phyloP scores from a whole-genome alignment of 2,888 invertebrate genomes.

The Polymixis lichenea region DNA sequence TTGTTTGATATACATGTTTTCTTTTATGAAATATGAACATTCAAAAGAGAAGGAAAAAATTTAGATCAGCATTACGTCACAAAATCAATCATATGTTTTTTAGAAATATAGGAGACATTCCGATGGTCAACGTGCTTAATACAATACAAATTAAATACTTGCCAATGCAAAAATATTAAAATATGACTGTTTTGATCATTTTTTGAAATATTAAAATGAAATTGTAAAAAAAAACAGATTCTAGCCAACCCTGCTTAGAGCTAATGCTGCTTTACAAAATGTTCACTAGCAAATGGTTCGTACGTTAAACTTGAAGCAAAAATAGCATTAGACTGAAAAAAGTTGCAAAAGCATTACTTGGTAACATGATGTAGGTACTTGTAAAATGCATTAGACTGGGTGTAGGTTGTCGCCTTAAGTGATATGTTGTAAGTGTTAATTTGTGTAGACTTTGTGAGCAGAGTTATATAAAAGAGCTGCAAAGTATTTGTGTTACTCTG shows the following conservation, averaged over 20 bases:
- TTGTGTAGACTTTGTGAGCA: constrained; percentile 17
- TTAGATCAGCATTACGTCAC: background rate
- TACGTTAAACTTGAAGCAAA: constrained; percentile 70
- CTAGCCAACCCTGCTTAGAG: constrained; percentile 71
- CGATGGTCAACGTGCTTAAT: background rate
- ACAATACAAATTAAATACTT: background rate
- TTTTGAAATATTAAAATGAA: background rate
- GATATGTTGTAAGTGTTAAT: constrained; percentile 29
- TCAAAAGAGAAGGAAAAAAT: background rate
- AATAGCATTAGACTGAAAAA: constrained; percentile 65
- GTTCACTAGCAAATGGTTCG: constrained; percentile 77
- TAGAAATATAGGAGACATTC: background rate
- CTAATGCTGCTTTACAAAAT: constrained; percentile 83
- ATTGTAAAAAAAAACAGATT: background rate
- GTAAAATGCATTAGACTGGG: constrained; percentile 38
- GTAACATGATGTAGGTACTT: constrained; percentile 52
- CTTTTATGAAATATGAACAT: background rate
- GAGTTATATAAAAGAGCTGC: background rate
- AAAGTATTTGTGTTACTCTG: background rate
- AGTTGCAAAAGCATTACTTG: constrained; percentile 55
- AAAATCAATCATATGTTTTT: background rate
- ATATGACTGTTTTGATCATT: background rate
- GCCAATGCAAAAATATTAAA: too few species aligned
- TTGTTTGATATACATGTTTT: too few species aligned
- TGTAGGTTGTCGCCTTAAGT: constrained; percentile 38